phyloP scores from a whole-genome alignment of 2,888 invertebrate species.

The Tipula unca region DNA sequence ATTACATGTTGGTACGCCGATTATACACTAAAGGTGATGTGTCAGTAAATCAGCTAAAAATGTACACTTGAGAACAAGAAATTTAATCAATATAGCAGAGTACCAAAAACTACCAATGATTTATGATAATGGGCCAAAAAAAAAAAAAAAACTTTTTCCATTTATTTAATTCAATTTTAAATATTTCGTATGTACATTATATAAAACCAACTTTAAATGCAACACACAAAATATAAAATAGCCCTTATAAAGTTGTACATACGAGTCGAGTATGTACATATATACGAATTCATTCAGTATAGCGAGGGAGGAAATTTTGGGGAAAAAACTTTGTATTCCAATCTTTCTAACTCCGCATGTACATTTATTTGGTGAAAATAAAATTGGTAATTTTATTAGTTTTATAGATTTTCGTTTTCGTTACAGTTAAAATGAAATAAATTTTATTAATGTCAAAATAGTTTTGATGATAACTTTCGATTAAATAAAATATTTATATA shows the following conservation, averaged over 20 bases:
- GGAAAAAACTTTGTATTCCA: neutral
- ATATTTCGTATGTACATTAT: neutral
- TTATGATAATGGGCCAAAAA: neutral
- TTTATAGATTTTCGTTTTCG: neutral
- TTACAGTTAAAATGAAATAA: neutral
- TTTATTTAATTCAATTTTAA: conserved; percentile 8
- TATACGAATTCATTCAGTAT: neutral
- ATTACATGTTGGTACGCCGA: neutral
- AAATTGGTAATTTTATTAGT: conserved; percentile 1
- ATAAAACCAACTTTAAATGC: neutral
- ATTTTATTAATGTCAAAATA: neutral
- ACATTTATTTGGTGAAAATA: neutral
- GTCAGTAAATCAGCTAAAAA: neutral
- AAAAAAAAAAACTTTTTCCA: neutral
- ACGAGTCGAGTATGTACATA: too few species aligned
- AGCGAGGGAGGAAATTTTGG: neutral
- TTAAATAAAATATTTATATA: neutral
- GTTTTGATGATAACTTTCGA: conserved; percentile 8
- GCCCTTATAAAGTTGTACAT: neutral
- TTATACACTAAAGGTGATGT: neutral
- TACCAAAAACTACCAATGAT: neutral
- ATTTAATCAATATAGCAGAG: neutral
- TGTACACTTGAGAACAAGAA: neutral
- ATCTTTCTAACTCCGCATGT: neutral
- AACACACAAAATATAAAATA: neutral